Conservation (phyloP, 1,140 invertebrate genomes). For the Drosophila setifemur region DNA sequence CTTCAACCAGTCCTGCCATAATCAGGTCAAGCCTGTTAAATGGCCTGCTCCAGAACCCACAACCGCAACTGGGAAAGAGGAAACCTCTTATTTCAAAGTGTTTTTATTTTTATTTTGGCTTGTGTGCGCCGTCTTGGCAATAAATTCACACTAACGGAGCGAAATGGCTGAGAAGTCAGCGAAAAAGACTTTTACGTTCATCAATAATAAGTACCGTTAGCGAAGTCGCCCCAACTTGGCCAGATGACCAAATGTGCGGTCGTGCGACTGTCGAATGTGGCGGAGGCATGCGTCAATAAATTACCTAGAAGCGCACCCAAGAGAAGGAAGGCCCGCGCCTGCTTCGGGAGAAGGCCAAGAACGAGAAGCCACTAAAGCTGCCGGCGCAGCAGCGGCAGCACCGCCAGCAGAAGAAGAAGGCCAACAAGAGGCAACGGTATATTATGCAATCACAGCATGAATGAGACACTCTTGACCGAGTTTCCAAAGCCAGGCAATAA, state of each 20-base stretch:
- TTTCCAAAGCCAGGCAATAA: conserved; percentile 79
- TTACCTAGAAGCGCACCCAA: conserved; percentile 70
- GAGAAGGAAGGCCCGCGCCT: conserved; percentile 22
- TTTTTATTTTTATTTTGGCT: conserved; percentile 2
- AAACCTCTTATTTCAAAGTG: too few species aligned
- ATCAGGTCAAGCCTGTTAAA: conserved; percentile 65
- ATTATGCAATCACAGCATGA: conserved; percentile 82
- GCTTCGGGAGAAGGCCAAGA: conserved; percentile 36
- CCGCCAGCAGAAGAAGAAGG: conserved; percentile 25
- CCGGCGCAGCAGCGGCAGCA: conserved; percentile 1
- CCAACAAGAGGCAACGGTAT: conserved; percentile 66
- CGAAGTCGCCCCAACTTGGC: conserved; percentile 30
- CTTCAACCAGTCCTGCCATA: conserved; percentile 71
- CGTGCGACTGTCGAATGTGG: conserved; percentile 74
- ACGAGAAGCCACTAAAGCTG: conserved; percentile 13
- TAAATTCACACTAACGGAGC: conserved; percentile 71
- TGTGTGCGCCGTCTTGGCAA: conserved; percentile 47
- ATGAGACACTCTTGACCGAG: conserved; percentile 82
- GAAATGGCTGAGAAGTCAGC: conserved; percentile 30
- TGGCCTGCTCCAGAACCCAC: conserved; percentile 36
- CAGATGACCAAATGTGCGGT: conserved; percentile 61
- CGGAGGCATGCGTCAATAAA: conserved; percentile 72
- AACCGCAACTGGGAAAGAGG: too few species aligned
- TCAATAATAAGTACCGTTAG: conserved; percentile 76
- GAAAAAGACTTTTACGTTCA: conserved; percentile 52